Conservation (phyloP, 2,113 vertebrate genomes). For the Strix aluco region DNA sequence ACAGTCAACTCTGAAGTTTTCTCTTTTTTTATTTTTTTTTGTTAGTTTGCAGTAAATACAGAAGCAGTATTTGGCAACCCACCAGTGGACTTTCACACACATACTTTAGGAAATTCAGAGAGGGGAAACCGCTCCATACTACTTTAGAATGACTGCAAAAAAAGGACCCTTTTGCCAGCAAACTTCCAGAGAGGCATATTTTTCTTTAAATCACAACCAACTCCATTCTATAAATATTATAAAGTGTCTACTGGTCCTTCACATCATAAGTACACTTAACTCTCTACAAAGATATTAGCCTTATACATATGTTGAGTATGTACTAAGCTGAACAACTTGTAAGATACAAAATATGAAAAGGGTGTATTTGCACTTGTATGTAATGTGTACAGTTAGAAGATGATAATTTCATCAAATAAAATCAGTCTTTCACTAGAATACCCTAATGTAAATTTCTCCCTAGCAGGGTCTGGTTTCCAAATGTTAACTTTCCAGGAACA, state of each 20-base stretch:
- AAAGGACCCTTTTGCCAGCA: not conserved
- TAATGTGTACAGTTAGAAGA: not conserved
- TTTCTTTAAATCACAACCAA: not conserved
- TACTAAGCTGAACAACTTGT: not conserved
- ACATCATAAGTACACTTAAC: not conserved
- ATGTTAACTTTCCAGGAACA: not conserved
- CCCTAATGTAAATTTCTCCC: not conserved
- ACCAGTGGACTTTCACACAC: not conserved
- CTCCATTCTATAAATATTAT: not conserved
- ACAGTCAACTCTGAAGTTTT: not conserved
- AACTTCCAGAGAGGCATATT: not conserved
- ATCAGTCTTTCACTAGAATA: not conserved
- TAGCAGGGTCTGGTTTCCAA: not conserved
- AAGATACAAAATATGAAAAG: not conserved
- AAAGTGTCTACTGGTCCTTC: not conserved
- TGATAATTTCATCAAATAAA: not conserved
- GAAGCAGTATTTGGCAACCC: not conserved
- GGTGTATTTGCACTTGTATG: not conserved
- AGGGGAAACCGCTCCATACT: not conserved
- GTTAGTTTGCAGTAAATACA: not conserved
- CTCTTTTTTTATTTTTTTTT: not conserved
- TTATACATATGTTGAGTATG: not conserved
- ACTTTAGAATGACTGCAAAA: not conserved
- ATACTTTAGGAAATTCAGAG: not conserved
- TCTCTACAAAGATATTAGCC: not conserved